A percentile compares a stretch with the other conserved stretches of the same genome.
Conservation (phyloP, 2,113 vertebrate genomes). For the Stomatorhinus ivindoensis region DNA sequence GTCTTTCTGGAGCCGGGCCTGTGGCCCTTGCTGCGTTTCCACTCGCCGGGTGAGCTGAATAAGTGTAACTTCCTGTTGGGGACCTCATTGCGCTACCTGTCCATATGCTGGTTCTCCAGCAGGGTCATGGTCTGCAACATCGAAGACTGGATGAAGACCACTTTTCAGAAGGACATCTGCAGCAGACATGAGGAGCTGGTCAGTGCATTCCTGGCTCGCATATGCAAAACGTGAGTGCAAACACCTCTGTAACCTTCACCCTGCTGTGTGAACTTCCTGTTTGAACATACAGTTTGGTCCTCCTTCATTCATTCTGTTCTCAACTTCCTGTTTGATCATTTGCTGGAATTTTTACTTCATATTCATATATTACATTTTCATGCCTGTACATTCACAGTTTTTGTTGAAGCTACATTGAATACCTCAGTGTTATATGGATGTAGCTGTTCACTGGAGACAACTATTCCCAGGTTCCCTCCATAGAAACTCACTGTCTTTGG, state of each 20-base stretch:
- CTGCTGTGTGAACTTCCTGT: background rate
- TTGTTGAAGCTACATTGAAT: background rate
- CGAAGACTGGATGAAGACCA: conserved; percentile 84
- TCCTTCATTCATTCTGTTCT: background rate
- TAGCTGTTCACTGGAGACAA: background rate
- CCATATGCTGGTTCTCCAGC: conserved; percentile 85
- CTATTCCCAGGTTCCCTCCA: background rate
- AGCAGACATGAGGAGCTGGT: conserved; percentile 70
- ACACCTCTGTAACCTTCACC: background rate
- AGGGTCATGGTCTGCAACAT: conserved; percentile 84
- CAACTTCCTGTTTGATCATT: background rate
- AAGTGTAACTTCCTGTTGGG: conserved; percentile 81
- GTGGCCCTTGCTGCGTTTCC: conserved; percentile 74
- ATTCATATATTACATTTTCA: background rate
- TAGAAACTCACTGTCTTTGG: background rate
- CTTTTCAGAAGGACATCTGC: conserved; percentile 81
- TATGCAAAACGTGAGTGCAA: conserved; percentile 72
- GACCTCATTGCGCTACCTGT: conserved; percentile 67
- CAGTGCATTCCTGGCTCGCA: conserved; percentile 68
- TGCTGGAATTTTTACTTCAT: background rate
- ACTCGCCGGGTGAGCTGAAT: conserved; percentile 70
- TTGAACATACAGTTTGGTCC: background rate
- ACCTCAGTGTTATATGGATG: background rate
- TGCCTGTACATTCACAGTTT: background rate
- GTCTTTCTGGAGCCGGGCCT: conserved; percentile 78